Conservation (phyloP, 2,888 invertebrate genomes). For the Stenodema calcarata region DNA sequence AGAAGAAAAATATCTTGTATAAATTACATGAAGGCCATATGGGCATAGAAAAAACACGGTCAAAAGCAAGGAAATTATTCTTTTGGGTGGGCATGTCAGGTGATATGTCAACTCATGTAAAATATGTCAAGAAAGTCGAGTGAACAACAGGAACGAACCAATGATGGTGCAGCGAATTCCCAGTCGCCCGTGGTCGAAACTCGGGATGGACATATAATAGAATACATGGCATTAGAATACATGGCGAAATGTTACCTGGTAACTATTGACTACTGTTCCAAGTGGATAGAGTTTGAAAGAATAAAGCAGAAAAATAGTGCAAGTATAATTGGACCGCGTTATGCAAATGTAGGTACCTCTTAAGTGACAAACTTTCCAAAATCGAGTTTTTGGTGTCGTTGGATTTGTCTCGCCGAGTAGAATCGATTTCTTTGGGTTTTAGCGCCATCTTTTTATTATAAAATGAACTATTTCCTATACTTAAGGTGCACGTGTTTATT, state of each 20-base stretch:
- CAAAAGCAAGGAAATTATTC: not conserved
- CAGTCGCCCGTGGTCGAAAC: not conserved
- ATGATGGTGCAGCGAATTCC: not conserved
- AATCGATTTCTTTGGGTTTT: too few relatives aligned
- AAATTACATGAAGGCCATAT: not conserved
- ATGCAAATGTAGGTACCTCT: not conserved
- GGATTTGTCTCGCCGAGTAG: too few relatives aligned
- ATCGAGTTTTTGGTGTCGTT: too few relatives aligned
- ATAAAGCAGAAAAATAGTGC: not conserved
- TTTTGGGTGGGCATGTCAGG: not conserved
- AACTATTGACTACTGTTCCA: constrained; percentile 1
- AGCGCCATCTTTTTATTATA: too few relatives aligned
- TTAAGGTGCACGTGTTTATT: too few relatives aligned
- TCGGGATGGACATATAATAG: not conserved
- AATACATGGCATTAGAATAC: not conserved
- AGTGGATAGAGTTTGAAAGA: not conserved
- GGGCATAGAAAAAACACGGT: not conserved
- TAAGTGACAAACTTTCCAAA: too few relatives aligned
- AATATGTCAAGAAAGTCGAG: not conserved
- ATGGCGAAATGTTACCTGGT: not conserved
- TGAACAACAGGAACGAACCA: not conserved
- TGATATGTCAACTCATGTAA: not conserved
- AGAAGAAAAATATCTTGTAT: not conserved
- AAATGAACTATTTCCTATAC: too few relatives aligned
- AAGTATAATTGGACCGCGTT: not conserved